Percentiles rank a stretch among this genome's conserved stretches.
Evolutionary conservation across 2,888 invertebrate genomes (phyloP).

Genomic region (Brachynemurus nebulosus): DNA sequence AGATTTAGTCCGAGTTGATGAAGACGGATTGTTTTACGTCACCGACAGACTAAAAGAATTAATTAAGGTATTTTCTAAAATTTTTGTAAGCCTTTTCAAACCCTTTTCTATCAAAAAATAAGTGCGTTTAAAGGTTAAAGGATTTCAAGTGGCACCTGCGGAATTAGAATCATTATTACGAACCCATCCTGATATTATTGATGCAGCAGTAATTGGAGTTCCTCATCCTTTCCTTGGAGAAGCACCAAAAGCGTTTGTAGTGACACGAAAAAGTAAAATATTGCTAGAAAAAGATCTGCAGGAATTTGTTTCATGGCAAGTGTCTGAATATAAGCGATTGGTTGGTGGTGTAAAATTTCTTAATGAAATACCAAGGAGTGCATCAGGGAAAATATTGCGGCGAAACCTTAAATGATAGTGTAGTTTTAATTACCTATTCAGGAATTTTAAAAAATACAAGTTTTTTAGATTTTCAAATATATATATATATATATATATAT

Average conservation of each 20-base stretch:
- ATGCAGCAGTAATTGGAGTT: conserved; percentile 72
- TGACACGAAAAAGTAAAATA: conserved; percentile 33
- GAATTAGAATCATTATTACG: conserved; percentile 66
- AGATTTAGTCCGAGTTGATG: conserved; percentile 38
- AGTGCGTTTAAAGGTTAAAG: conserved; percentile 34
- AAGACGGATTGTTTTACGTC: conserved; percentile 49
- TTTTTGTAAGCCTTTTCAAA: no score
- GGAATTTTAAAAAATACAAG: no score
- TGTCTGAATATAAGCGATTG: conserved; percentile 63
- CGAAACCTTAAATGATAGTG: conserved; percentile 39
- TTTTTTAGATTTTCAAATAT: no score
- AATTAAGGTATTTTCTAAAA: conserved; percentile 47
- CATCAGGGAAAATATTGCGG: conserved; percentile 65
- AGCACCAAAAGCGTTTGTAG: conserved; percentile 60
- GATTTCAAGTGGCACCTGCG: conserved; percentile 72
- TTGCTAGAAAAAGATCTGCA: conserved; percentile 22
- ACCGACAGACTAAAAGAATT: conserved; percentile 69
- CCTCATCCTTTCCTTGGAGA: conserved; percentile 56
- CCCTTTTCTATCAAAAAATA: no score
- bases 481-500: no score
- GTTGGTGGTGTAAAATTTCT: conserved; percentile 50
- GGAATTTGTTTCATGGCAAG: conserved; percentile 47
- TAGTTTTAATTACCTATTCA: no score
- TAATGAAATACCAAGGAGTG: conserved; percentile 58
- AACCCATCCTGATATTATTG: conserved; percentile 56